Conservation (phyloP, 1,140 invertebrate species). For the Brachionus koreanus region DNA sequence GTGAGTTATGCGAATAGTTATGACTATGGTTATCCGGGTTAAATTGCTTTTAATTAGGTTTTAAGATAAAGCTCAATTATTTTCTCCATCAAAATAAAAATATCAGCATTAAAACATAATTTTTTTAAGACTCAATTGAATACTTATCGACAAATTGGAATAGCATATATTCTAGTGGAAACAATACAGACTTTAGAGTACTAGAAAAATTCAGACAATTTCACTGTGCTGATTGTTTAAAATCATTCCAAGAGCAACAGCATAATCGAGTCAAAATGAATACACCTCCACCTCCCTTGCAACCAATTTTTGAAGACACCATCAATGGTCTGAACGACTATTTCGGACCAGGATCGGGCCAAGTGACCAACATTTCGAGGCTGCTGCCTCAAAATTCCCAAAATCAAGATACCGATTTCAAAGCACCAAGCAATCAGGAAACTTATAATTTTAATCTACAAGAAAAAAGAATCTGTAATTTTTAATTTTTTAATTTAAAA, state of each 20-base stretch:
- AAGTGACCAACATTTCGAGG: background rate
- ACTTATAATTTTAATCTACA: constrained; percentile 7
- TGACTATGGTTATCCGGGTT: background rate
- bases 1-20: background rate
- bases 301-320: constrained; percentile 17
- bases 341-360: background rate
- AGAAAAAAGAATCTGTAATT: constrained; percentile 34
- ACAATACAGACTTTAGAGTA: constrained; percentile 24
- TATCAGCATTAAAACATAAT: background rate
- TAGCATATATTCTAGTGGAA: background rate
- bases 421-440: background rate
- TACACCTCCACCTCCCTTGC: constrained; percentile 14
- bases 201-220: constrained; percentile 36
- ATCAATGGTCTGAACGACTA: constrained; percentile 19
- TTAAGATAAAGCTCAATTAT: background rate
- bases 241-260: constrained; percentile 40
- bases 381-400: background rate
- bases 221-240: constrained; percentile 45
- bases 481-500: no score
- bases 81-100: background rate
- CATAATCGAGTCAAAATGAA: constrained; percentile 16
- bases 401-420: background rate
- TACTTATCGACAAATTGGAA: constrained; percentile 38
- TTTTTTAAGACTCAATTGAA: constrained; percentile 37
- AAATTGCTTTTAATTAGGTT: background rate